Evolutionary conservation across 2,797 vertebrate species (phyloP).

Genomic region (Gymnoscopelus braueri): DNA sequence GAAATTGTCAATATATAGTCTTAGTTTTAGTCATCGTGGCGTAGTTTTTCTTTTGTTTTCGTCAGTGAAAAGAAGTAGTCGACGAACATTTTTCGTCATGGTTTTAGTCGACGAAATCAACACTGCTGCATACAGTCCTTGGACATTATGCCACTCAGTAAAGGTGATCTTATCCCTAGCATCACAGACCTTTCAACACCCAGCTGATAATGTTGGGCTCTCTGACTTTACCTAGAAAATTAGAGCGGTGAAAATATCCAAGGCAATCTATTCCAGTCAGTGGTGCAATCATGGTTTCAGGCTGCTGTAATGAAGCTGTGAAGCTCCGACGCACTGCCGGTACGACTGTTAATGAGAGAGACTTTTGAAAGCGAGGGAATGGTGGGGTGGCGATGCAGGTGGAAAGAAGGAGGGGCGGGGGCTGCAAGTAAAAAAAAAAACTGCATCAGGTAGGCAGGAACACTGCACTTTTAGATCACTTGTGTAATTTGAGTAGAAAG

Average conservation of each 20-base stretch:
- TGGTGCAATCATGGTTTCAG: slow-evolving; percentile 64
- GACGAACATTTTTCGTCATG: no score
- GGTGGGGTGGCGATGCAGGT: slow-evolving; percentile 30
- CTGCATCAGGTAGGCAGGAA: slow-evolving; percentile 79
- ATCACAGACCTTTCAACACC: slow-evolving; percentile 37
- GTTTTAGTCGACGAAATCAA: no score
- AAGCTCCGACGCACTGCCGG: slow-evolving; percentile 56
- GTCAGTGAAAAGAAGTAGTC: no score
- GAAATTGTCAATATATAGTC: no score
- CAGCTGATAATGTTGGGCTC: slow-evolving; percentile 36
- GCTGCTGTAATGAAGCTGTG: slow-evolving; percentile 74
- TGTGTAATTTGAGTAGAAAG: slow-evolving; percentile 90
- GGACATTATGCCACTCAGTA: neutral
- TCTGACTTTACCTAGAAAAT: slow-evolving; percentile 57
- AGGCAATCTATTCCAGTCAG: slow-evolving; percentile 47
- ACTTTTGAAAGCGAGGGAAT: slow-evolving; percentile 62
- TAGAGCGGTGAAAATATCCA: slow-evolving; percentile 53
- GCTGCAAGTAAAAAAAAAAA: slow-evolving; percentile 22
- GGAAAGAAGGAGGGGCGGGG: slow-evolving; percentile 25
- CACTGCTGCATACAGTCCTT: neutral
- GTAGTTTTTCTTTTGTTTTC: no score
- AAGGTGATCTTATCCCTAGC: slow-evolving; percentile 20
- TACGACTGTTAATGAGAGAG: slow-evolving; percentile 77
- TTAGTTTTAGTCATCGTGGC: no score
- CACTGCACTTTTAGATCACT: slow-evolving; percentile 82